phyloP scores from a whole-genome alignment of 2,888 invertebrate genomes.

The Ochropleura plecta region DNA sequence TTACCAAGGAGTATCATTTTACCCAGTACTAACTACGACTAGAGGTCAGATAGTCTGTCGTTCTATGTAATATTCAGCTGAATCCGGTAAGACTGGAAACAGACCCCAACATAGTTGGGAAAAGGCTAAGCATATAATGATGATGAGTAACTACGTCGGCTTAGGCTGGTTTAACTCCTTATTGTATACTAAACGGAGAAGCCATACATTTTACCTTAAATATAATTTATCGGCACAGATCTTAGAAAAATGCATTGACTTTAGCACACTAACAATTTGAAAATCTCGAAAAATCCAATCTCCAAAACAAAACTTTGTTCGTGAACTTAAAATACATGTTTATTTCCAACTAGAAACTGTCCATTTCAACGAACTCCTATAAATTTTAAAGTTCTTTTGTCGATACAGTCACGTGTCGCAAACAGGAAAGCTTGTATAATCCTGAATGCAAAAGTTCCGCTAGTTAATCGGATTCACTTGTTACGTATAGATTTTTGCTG shows the following conservation, averaged over 20 bases:
- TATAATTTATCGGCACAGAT: not conserved
- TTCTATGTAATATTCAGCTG: too few relatives aligned
- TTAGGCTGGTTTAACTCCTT: too few relatives aligned
- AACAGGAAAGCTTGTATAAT: slow-evolving; percentile 62
- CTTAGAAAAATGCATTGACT: not conserved
- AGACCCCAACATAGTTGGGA: too few relatives aligned
- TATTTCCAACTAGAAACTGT: slow-evolving; percentile 42
- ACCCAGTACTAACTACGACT: too few relatives aligned
- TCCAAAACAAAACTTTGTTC: slow-evolving; percentile 32
- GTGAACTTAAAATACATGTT: slow-evolving; percentile 39
- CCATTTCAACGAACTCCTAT: slow-evolving; percentile 42
- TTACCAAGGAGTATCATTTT: too few relatives aligned
- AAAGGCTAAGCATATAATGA: too few relatives aligned
- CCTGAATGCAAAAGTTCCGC: slow-evolving; percentile 65
- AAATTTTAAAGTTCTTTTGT: slow-evolving; percentile 56
- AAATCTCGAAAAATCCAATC: slow-evolving; percentile 34
- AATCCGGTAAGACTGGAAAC: too few relatives aligned
- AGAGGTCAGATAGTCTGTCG: too few relatives aligned
- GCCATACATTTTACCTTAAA: not conserved
- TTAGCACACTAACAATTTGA: slow-evolving; percentile 15
- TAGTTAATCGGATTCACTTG: slow-evolving; percentile 67
- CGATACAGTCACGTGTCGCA: slow-evolving; percentile 55
- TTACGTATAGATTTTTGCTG: slow-evolving; percentile 61
- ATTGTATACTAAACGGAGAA: too few relatives aligned
- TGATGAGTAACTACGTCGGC: too few relatives aligned